Evolutionary conservation across 2,113 vertebrate genomes (phyloP).

Genomic region (Lichenostomus cassidix): DNA sequence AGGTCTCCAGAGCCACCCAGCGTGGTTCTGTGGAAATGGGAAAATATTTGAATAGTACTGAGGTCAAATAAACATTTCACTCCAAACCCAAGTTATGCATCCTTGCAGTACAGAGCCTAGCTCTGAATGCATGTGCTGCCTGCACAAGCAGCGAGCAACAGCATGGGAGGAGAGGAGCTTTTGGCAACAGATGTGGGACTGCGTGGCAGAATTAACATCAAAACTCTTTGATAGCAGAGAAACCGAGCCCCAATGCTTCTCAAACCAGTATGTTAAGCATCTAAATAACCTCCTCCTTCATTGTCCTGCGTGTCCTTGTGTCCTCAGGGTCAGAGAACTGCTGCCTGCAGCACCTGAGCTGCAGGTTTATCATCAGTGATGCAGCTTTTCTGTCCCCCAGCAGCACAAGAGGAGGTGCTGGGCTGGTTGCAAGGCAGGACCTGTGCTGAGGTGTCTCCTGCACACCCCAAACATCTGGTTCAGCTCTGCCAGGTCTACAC

Average conservation of each 20-base stretch:
- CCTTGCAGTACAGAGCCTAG: rapidly evolving
- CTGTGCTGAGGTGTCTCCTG: not conserved
- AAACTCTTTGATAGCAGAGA: not conserved
- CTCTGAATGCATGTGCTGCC: rapidly evolving
- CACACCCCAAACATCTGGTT: not conserved
- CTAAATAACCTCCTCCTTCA: not conserved
- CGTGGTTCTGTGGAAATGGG: not conserved
- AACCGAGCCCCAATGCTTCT: rapidly evolving
- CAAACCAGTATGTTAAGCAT: not conserved
- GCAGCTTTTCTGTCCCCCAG: not conserved
- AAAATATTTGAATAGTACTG: not conserved
- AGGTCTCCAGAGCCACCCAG: not conserved
- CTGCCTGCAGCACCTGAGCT: not conserved
- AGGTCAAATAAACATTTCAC: not conserved
- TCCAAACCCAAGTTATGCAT: not conserved
- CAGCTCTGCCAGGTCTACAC: rapidly evolving
- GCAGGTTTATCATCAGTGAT: not conserved
- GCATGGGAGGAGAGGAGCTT: not conserved
- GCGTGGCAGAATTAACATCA: not conserved
- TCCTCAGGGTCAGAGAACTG: not conserved
- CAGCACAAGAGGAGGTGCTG: not conserved
- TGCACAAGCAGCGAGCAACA: not conserved
- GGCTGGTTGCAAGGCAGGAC: not conserved
- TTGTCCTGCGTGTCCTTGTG: not conserved
- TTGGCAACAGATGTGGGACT: not conserved